Base-by-base conservation (phyloP, 2,888 invertebrate genomes). In the Pristionchus maxplancki region DNA sequence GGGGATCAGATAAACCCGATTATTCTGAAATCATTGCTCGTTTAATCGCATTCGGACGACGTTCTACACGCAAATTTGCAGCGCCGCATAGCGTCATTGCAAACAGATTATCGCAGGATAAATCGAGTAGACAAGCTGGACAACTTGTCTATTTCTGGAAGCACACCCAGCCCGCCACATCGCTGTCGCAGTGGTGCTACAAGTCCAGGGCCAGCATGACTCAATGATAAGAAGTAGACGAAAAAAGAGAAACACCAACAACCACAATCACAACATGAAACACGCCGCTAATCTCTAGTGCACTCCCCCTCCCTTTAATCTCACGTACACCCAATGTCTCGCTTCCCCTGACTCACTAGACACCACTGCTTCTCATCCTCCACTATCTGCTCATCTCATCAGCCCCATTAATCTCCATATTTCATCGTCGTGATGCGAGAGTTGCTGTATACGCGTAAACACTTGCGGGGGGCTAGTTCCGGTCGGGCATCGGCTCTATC, bases 321-420 rank as follows among this genome's bases (percentile, higher is more conserved):
- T 71, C 71, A 37, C 71, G 71, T 71, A 31, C 31, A 15, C 34
- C 34, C 71, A 8, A 24, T 58, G 24, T n/a, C 58, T 58, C 58
- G 4, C 20, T n/a, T 58, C n/a, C 58, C n/a, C 64, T 64, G 31
- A 31, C 64, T 1, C 28, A 4, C 15, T 1, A n/a, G 64, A 64
- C 31, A 3, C 31, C 28, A 31, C 15, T n/a, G 58, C 24, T 4
- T 4, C n/a, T 58, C 8, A 9, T n/a, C 24, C 24, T 64, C 64
- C 31, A 13, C 31, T 64, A 64, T 64, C 64, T 3, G 9, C 31
- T 31, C 28, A 64, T 64, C 64, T 31, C 64, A 34, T 64, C 64
- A 34, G 34, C 37, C 71, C 37, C 71, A 71, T 71, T 71, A 71
- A 71, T 71, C 71, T 71, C 71, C 71, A 71, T 71, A 71, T 71